Conservation (phyloP, 92 coral and sea anemone genomes). For the Phymanthus crucifer region DNA sequence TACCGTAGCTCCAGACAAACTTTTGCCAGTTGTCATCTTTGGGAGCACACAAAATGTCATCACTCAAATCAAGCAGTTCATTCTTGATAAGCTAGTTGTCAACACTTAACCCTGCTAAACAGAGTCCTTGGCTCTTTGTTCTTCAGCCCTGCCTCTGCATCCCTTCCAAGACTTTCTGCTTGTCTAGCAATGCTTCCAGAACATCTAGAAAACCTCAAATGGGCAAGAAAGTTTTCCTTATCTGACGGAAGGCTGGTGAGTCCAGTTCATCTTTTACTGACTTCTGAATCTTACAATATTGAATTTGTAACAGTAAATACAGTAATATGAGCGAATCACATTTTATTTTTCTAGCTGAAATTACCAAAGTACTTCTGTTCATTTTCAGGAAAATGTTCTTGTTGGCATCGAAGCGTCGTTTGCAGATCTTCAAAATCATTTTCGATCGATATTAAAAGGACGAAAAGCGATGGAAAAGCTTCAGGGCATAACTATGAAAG, state of each 20-base stretch:
- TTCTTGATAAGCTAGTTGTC: not conserved
- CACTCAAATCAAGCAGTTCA: not conserved
- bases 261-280: not conserved
- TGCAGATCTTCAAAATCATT: conserved; percentile 84
- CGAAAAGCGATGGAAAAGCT: conserved; percentile 75
- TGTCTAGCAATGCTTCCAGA: conserved; percentile 75
- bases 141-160: conserved; percentile 65
- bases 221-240: conserved; percentile 70
- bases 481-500: not conserved
- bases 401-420: conserved; percentile 73
- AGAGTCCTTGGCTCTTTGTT: not conserved
- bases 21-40: not conserved
- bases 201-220: conserved; percentile 68
- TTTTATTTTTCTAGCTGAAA: not conserved
- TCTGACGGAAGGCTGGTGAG: conserved; percentile 82
- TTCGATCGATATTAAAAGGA: conserved; percentile 69
- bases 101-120: conserved; percentile 5
- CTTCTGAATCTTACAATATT: too few relatives aligned
- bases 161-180: conserved; percentile 73
- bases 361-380: not conserved
- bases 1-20: not conserved
- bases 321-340: too few relatives aligned
- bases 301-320: too few relatives aligned
- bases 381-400: conserved; percentile 65
- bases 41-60: not conserved